Percentiles rank a stretch among this genome's conserved stretches.
Evolutionary conservation across 2,113 vertebrate species (phyloP).

Genomic region (Strigops habroptila): DNA sequence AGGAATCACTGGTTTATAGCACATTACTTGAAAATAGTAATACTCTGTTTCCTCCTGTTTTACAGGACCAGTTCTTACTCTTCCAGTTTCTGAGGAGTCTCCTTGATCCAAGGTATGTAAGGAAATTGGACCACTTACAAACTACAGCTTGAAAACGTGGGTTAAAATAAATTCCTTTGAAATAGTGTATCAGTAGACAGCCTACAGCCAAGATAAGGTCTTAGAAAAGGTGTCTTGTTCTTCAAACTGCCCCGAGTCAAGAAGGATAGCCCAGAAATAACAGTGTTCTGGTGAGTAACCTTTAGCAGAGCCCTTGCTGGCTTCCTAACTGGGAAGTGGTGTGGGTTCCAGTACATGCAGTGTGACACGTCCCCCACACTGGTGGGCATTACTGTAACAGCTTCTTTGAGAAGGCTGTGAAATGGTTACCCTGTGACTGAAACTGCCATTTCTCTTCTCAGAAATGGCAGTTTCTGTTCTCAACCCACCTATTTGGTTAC

Average conservation of each 20-base stretch:
- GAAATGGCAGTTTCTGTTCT: neutral
- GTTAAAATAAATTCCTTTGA: neutral
- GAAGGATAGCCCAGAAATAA: neutral
- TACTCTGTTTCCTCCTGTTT: neutral
- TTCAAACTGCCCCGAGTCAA: neutral
- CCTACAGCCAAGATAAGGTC: neutral
- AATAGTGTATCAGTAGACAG: neutral
- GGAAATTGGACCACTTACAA: neutral
- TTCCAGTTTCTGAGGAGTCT: constrained; percentile 88
- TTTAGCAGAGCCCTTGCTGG: neutral
- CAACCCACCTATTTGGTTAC: neutral
- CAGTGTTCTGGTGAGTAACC: neutral
- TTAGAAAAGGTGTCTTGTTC: neutral
- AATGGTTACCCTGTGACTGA: neutral
- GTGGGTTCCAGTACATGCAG: neutral
- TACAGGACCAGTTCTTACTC: constrained; percentile 82
- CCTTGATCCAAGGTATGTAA: constrained; percentile 85
- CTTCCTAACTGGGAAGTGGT: neutral
- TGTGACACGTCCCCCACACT: neutral
- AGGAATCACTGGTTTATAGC: neutral
- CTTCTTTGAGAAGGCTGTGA: neutral
- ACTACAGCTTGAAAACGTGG: neutral
- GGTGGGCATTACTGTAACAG: neutral
- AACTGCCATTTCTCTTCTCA: neutral
- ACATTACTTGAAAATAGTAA: neutral